Evolutionary conservation across 2,888 invertebrate species (phyloP).

Genomic region (Vandiemenella viatica): DNA sequence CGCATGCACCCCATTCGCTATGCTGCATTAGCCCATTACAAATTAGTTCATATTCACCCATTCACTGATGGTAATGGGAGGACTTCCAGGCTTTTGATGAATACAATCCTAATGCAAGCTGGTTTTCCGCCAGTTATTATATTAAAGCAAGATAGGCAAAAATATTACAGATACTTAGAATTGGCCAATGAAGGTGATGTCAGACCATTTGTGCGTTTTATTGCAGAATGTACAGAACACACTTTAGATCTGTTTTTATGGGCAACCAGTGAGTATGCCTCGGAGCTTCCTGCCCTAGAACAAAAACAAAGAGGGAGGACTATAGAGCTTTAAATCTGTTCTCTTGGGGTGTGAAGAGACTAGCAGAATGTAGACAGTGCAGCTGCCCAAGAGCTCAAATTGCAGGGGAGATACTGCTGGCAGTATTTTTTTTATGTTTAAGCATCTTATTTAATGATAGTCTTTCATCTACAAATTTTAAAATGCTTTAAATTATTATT

Average conservation of each 20-base stretch:
- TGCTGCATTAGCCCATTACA: constrained; percentile 92
- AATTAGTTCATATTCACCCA: constrained; percentile 91
- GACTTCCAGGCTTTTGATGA: constrained; percentile 90
- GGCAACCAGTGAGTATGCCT: constrained; percentile 55
- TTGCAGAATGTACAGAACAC: constrained; percentile 81
- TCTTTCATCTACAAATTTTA: too few species aligned
- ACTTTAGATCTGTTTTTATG: constrained; percentile 76
- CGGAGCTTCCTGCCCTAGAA: constrained; percentile 19
- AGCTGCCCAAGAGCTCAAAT: too few species aligned
- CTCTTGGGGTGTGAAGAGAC: too few species aligned
- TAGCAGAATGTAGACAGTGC: too few species aligned
- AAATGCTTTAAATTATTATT: too few species aligned
- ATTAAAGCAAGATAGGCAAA: constrained; percentile 61
- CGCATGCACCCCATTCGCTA: constrained; percentile 81
- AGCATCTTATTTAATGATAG: too few species aligned
- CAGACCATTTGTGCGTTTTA: constrained; percentile 88
- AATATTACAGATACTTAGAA: constrained; percentile 78
- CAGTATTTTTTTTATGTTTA: too few species aligned
- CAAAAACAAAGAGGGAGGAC: constrained; percentile 10
- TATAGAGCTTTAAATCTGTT: too few species aligned
- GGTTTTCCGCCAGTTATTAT: constrained; percentile 94
- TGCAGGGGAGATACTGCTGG: too few species aligned
- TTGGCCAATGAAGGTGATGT: constrained; percentile 89
- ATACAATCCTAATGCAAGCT: constrained; percentile 84
- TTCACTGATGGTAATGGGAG: constrained; percentile 94